Conservation (phyloP, 2,888 invertebrate species). For the Horisme vitalbata region DNA sequence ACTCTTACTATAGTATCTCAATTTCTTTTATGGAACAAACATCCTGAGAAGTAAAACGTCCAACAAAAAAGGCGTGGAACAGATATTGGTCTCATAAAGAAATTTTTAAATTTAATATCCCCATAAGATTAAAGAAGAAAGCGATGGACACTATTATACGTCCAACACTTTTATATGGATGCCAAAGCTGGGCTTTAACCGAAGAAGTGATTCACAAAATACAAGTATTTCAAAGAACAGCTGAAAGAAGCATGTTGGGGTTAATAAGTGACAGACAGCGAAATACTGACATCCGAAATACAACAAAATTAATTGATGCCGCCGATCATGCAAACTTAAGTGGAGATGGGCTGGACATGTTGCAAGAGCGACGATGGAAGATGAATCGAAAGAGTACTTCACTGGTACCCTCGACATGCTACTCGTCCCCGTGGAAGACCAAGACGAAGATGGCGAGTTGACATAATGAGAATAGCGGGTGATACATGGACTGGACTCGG, state of each 20-base stretch:
- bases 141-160: neutral
- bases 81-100: constrained; percentile 8
- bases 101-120: constrained; percentile 1
- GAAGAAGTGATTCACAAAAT: neutral
- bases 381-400: too few species aligned
- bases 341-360: too few species aligned
- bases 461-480: too few species aligned
- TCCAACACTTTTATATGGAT: neutral
- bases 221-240: too few species aligned
- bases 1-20: too few species aligned
- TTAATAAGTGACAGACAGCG: neutral
- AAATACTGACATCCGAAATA: neutral
- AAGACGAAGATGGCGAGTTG: too few species aligned
- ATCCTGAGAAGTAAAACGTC: neutral
- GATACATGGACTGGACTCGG: too few species aligned
- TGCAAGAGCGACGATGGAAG: too few species aligned
- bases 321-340: too few species aligned
- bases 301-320: neutral
- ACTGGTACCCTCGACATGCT: too few species aligned
- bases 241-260: neutral
- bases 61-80: neutral
- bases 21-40: neutral
- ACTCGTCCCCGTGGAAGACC: too few species aligned
- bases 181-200: neutral
- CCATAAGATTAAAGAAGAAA: neutral